Base-by-base conservation (phyloP, 2,888 invertebrate species). In the Cataglyphis rosenhaueri region DNA sequence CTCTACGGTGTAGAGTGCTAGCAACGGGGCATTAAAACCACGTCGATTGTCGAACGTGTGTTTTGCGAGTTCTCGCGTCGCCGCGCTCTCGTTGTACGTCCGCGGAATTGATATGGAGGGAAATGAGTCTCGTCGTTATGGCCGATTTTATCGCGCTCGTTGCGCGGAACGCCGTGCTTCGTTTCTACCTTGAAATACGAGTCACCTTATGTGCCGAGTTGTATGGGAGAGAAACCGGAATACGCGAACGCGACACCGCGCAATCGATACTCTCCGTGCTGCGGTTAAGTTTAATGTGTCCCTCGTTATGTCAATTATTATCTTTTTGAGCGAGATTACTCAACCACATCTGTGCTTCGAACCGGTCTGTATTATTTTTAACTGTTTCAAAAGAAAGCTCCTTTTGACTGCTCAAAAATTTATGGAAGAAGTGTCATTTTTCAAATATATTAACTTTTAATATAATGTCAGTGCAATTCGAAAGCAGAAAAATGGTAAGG, bases 151-250 rank as follows among this genome's bases (percentile, higher is more conserved):
- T 90, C 90, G 86, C 78, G 83, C 76, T 84, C 84, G 82, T 82
- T 83, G 84, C 79, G 84, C 83, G 82, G 81, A 82, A 85, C 84
- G 84, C 86, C 85, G 78, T n/a, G 52, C 15, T 90, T 89, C 88
- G 84, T 89, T 90, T 84, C 87, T 86, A 73, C 66, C 79, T 84
- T 88, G 88, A 91, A 90, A 91, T 89, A 89, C 91, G 89, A 91
- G 87, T 87, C 85, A 88, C 83, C 83, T 74, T 82, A 87, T 85
- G 84, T 86, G 85, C 79, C 84, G 62, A 84, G 85, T 85, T 83
- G 81, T 87, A 85, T 78, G 71, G 66, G 83, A 86, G 83, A 85
- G 83, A 85, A 85, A 86, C 83, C 87, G 87, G 86, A 86, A 86
- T 88, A 70, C 74, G 76, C 79, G 52, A 52, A 52, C 52, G 75